A percentile compares a stretch with the other conserved stretches of the same genome.
Conservation (phyloP, 2,888 invertebrate species). For the Eristalis pertinax region DNA sequence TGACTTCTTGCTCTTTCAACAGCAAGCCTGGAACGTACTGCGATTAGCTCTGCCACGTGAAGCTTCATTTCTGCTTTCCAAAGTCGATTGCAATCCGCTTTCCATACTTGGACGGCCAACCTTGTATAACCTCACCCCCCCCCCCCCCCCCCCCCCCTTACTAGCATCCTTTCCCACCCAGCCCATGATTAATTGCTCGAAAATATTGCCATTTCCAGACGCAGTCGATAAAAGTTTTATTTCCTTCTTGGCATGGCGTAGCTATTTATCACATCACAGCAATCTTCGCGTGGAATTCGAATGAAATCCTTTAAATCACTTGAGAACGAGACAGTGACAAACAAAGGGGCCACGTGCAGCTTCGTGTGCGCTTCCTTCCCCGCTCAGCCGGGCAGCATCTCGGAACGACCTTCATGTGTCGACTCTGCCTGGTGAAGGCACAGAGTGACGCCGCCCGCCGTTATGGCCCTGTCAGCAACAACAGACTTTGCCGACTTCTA, state of each 20-base stretch:
- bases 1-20: too few relatives aligned
- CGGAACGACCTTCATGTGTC: background rate
- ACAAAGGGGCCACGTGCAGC: background rate
- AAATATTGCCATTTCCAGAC: background rate
- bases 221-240: background rate
- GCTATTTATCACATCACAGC: background rate
- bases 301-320: background rate
- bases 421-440: background rate
- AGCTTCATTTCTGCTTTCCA: too few relatives aligned
- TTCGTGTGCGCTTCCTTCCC: background rate
- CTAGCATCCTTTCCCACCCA: background rate
- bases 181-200: background rate
- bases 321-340: background rate
- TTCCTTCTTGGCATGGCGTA: background rate
- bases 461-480: background rate
- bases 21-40: too few relatives aligned
- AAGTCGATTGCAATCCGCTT: too few relatives aligned
- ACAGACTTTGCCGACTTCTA: background rate
- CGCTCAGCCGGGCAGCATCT: background rate
- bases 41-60: too few relatives aligned
- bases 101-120: too few relatives aligned
- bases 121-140: too few relatives aligned
- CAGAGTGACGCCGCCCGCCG: background rate
- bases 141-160: too few relatives aligned
- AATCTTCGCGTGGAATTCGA: background rate